These are phyloP conservation scores for Himalopsyche japonica DNA, from an alignment of 2,888 invertebrate species.

Conservation along the genomic window DNA sequence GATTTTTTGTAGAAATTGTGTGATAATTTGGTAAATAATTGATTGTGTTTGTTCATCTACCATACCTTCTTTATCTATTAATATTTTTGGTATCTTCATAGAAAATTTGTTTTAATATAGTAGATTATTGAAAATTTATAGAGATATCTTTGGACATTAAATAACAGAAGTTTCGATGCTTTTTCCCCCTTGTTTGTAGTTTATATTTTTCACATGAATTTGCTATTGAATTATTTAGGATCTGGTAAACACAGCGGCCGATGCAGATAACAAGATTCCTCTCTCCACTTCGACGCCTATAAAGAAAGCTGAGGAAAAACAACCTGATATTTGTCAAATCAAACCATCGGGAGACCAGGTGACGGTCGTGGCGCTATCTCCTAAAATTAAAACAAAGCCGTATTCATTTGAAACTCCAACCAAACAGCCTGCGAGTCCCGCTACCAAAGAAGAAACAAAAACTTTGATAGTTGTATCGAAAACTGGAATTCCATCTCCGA, in stretches of 20 bases:
- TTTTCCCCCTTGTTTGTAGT: too few relatives aligned
- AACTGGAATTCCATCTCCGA: constrained; percentile 33
- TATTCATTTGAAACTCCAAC: constrained; percentile 23
- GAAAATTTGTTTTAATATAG: not conserved
- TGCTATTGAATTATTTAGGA: not conserved
- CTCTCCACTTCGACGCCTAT: constrained; percentile 54
- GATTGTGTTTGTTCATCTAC: too few relatives aligned
- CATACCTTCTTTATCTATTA: too few relatives aligned
- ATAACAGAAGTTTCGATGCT: too few relatives aligned
- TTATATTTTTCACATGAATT: not conserved
- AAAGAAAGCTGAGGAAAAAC: constrained; percentile 44
- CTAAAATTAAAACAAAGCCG: constrained; percentile 45
- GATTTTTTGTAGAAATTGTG: not conserved
- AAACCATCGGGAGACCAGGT: constrained; percentile 44
- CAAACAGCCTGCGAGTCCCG: constrained; percentile 41
- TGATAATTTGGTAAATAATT: not conserved
- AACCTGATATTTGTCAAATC: constrained; percentile 33
- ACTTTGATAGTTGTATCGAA: constrained; percentile 11
- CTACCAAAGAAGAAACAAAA: constrained; percentile 34
- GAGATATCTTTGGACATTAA: too few relatives aligned
- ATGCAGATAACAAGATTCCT: constrained; percentile 47
- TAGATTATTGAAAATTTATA: too few relatives aligned
- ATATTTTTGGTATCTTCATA: too few relatives aligned
- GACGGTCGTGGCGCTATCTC: constrained; percentile 55
- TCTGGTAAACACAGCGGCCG: constrained; percentile 36